Evolutionary conservation across 2,888 invertebrate genomes (phyloP).

Genomic region (Sminthurinus aureus): DNA sequence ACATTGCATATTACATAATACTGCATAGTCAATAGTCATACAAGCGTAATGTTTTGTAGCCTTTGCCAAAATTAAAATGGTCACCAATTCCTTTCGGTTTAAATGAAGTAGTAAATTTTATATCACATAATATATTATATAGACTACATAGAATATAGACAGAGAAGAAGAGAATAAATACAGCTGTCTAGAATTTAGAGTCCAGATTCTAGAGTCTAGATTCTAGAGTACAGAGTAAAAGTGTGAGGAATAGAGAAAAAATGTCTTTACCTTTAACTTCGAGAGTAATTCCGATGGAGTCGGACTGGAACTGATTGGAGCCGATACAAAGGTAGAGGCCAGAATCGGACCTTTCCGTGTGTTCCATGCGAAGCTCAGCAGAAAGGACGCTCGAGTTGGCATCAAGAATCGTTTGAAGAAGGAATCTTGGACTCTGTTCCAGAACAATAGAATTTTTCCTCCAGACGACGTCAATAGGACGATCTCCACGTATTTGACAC

Average conservation of each 20-base stretch:
- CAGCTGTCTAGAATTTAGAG: too few species aligned
- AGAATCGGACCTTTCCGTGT: conserved; percentile 49
- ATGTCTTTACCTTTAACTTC: conserved; percentile 52
- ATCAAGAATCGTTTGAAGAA: conserved; percentile 37
- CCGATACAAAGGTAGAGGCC: conserved; percentile 51
- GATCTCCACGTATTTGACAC: conserved; percentile 56
- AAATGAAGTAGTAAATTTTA: too few species aligned
- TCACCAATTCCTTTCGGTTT: too few species aligned
- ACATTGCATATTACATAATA: too few species aligned
- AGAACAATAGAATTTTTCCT: conserved; percentile 50
- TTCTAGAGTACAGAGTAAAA: background rate
- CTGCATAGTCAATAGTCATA: too few species aligned
- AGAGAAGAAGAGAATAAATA: too few species aligned
- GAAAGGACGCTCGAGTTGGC: conserved; percentile 48
- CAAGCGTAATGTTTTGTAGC: too few species aligned
- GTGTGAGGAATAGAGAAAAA: background rate
- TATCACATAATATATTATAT: too few species aligned
- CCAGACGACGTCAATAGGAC: conserved; percentile 53
- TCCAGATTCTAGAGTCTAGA: too few species aligned
- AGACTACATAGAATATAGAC: background rate
- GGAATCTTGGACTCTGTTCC: conserved; percentile 44
- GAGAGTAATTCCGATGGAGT: conserved; percentile 50
- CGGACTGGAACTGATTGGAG: conserved; percentile 54
- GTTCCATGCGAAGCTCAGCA: conserved; percentile 49
- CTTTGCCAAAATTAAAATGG: too few species aligned